These are phyloP conservation scores for Diglossa cyanea DNA, from an alignment of 2,797 vertebrate genomes.

Conservation along the genomic window DNA sequence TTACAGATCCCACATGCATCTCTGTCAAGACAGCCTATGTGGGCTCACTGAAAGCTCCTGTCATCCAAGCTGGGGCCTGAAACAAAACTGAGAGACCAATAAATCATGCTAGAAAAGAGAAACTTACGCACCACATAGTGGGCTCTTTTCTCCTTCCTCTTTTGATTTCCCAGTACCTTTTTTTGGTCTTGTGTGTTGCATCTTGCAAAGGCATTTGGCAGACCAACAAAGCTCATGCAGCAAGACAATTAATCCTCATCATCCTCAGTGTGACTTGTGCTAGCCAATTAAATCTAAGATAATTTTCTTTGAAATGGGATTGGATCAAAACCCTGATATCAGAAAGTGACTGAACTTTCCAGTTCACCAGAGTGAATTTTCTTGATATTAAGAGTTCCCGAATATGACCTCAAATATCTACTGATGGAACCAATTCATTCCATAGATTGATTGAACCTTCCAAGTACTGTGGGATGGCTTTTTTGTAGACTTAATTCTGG, in stretches of 20 bases:
- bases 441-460: neutral
- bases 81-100: conserved; percentile 23
- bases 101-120: conserved; percentile 38
- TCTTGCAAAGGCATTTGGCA: neutral
- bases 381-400: neutral
- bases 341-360: neutral
- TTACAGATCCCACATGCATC: conserved; percentile 14
- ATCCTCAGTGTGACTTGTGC: neutral
- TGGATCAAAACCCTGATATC: neutral
- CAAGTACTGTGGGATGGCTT: neutral
- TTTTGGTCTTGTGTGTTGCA: neutral
- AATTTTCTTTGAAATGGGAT: neutral
- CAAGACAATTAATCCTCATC: neutral
- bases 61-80: neutral
- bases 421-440: neutral
- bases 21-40: neutral
- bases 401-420: neutral
- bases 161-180: neutral
- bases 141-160: neutral
- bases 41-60: neutral
- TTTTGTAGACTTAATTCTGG: neutral
- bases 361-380: neutral
- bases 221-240: neutral
- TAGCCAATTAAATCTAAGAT: neutral
- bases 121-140: neutral